Evolutionary conservation across 2,797 vertebrate species (phyloP).

Genomic region (Cyclura pinguis): DNA sequence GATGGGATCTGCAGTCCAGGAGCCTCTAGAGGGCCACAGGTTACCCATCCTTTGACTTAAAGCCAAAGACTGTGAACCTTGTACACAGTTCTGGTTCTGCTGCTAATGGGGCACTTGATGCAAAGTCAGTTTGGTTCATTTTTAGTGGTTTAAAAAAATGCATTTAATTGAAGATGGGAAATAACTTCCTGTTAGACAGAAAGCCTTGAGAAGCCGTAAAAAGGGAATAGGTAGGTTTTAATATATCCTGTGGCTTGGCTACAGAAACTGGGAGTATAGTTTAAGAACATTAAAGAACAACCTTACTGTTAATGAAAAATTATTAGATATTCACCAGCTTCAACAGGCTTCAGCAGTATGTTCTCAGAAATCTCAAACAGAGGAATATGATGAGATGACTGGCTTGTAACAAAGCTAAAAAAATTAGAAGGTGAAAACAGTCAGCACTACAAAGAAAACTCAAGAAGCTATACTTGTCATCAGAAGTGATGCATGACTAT

Average conservation of each 20-base stretch:
- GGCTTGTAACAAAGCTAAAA: neutral
- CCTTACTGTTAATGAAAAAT: neutral
- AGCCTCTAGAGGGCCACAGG: too few relatives aligned
- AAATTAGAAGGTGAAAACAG: neutral
- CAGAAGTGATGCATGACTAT: too few relatives aligned
- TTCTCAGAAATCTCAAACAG: neutral
- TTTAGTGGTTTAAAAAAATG: slow-evolving; percentile 55
- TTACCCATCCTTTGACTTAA: slow-evolving; percentile 22
- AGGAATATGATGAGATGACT: neutral
- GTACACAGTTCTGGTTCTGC: slow-evolving; percentile 35
- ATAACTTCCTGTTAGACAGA: slow-evolving; percentile 29
- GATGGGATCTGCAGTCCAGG: too few relatives aligned
- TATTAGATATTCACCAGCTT: too few relatives aligned
- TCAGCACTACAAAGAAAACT: neutral
- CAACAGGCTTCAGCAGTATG: neutral
- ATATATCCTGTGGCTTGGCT: neutral
- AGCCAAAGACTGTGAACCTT: slow-evolving; percentile 65
- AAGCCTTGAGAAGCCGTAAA: slow-evolving; percentile 39
- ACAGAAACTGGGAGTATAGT: neutral
- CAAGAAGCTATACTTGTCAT: neutral
- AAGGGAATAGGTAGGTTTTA: neutral
- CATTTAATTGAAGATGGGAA: slow-evolving; percentile 53
- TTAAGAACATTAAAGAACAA: neutral
- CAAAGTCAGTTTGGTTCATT: slow-evolving; percentile 50
- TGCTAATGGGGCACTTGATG: slow-evolving; percentile 57